Evolutionary conservation across 2,888 invertebrate genomes (phyloP).

Genomic region (Chloroclystis v-ata): DNA sequence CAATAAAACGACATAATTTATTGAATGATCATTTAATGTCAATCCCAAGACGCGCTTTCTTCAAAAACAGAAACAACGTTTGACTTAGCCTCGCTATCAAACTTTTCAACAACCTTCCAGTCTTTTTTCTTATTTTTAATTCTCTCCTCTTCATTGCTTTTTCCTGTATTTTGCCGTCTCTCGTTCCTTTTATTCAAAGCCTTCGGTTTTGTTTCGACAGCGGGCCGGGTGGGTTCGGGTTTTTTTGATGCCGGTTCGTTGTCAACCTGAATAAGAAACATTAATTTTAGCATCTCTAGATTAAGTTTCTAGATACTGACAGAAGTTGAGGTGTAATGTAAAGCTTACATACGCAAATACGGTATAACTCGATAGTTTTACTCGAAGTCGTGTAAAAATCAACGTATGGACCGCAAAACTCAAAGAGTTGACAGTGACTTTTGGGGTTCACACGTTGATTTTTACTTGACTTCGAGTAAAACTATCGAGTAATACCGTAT

Average conservation of each 20-base stretch:
- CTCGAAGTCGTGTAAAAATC: too few species aligned
- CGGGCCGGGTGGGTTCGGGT: slow-evolving; percentile 34
- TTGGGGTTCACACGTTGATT: too few species aligned
- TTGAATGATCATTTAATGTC: slow-evolving; percentile 36
- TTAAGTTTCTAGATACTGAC: too few species aligned
- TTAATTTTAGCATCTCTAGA: too few species aligned
- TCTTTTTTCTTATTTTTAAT: slow-evolving; percentile 25
- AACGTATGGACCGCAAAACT: too few species aligned
- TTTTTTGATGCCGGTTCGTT: slow-evolving; percentile 55
- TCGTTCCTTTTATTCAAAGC: slow-evolving; percentile 35
- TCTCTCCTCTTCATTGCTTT: slow-evolving; percentile 24
- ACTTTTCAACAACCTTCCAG: slow-evolving; percentile 39
- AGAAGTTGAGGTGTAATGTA: too few species aligned
- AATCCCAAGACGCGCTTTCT: slow-evolving; percentile 70
- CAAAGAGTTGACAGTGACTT: too few species aligned
- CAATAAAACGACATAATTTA: too few species aligned
- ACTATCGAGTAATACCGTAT: too few species aligned
- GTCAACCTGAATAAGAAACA: slow-evolving; percentile 42
- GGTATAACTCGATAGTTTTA: too few species aligned
- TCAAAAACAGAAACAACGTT: slow-evolving; percentile 59
- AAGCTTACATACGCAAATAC: too few species aligned
- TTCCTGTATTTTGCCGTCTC: slow-evolving; percentile 31
- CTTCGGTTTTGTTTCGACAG: slow-evolving; percentile 29
- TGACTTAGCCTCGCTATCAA: slow-evolving; percentile 44
- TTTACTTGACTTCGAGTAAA: too few species aligned